Conservation (phyloP, 2,113 vertebrate species). For the Myiozetetes cayanensis region DNA sequence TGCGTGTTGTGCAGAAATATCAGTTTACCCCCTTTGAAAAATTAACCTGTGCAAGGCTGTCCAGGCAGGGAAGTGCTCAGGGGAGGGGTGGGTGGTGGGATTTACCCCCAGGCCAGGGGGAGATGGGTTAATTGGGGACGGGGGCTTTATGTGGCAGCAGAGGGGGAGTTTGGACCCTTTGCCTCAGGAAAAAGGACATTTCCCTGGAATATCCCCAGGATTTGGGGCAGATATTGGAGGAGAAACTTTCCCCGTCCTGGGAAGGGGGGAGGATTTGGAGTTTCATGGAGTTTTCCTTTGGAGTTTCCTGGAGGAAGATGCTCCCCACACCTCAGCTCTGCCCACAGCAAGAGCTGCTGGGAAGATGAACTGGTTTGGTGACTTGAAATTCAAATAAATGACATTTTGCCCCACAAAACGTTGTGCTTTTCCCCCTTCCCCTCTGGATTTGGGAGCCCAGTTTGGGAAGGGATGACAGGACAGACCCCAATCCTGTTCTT, state of each 20-base stretch:
- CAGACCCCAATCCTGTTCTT: no score
- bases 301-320: not conserved
- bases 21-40: constrained; percentile 78
- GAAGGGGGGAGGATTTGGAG: not conserved
- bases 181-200: not conserved
- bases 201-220: not conserved
- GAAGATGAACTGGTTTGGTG: not conserved
- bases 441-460: no score
- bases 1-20: constrained; percentile 75
- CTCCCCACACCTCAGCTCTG: not conserved
- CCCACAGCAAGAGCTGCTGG: not conserved
- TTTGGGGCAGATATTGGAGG: not conserved
- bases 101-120: not conserved
- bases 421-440: not conserved
- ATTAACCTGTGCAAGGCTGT: constrained; percentile 70
- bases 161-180: not conserved
- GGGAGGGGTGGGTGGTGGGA: constrained; percentile 59
- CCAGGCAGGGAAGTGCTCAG: constrained; percentile 34
- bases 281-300: no score
- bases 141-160: no score
- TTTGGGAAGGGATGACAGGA: no score
- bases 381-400: not conserved
- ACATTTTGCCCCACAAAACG: not conserved
- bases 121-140: not conserved
- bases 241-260: not conserved